Evolutionary conservation across 2,113 vertebrate genomes (phyloP).

Genomic region (Riparia riparia): DNA sequence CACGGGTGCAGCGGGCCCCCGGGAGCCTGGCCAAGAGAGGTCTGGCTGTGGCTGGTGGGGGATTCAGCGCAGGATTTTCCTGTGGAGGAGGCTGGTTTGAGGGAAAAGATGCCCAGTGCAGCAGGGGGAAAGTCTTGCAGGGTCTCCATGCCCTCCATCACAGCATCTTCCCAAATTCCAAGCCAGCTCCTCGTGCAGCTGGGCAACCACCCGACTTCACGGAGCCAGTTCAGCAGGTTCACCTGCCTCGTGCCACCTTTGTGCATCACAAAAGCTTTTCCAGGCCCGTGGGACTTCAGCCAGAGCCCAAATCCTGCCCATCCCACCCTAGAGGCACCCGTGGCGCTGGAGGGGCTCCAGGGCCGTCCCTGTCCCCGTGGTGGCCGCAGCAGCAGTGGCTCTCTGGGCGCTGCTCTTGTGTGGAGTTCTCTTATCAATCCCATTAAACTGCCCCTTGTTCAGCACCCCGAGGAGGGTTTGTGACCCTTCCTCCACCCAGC

Average conservation of each 20-base stretch:
- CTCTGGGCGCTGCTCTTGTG: background rate
- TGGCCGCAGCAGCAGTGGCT: rapidly evolving
- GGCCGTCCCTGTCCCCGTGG: rapidly evolving
- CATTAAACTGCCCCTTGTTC: background rate
- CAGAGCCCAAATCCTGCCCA: background rate
- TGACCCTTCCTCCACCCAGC: background rate
- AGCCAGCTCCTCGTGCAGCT: background rate
- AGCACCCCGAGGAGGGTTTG: background rate
- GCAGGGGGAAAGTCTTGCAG: background rate
- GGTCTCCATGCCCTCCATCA: background rate
- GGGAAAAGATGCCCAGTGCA: rapidly evolving
- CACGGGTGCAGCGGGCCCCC: rapidly evolving
- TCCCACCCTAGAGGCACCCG: background rate
- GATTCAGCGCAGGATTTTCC: background rate
- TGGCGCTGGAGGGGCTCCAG: background rate
- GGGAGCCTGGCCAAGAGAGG: background rate
- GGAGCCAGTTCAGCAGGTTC: rapidly evolving
- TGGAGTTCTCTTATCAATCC: background rate
- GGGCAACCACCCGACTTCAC: rapidly evolving
- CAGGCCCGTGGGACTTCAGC: background rate
- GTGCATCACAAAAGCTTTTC: background rate
- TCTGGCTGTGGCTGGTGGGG: background rate
- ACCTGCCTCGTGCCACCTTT: background rate
- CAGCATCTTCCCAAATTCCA: background rate
- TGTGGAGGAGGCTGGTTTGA: background rate